phyloP scores from a whole-genome alignment of 2,797 vertebrate genomes.

The Scomberomorus guttatus region DNA sequence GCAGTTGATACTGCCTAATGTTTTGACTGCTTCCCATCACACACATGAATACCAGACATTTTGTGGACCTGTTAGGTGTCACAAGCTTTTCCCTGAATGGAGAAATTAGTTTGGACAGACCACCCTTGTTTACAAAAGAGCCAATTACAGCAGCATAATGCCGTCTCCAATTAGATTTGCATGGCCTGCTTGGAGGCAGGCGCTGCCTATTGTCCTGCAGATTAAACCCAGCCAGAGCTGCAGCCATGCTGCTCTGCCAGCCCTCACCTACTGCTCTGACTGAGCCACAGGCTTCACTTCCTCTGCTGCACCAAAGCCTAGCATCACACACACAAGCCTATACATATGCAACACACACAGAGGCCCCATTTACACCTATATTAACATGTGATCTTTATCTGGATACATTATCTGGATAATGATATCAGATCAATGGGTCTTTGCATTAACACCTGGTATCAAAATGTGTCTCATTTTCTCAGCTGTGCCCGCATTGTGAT shows the following conservation, averaged over 20 bases:
- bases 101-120: slow-evolving; percentile 74
- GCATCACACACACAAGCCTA: slow-evolving; percentile 1
- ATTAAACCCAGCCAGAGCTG: slow-evolving; percentile 64
- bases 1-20: not conserved
- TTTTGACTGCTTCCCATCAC: slow-evolving; percentile 11
- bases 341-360: not conserved
- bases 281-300: slow-evolving; percentile 20
- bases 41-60: slow-evolving; percentile 21
- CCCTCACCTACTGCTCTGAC: slow-evolving; percentile 2
- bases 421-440: too few relatives aligned
- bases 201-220: slow-evolving; percentile 61
- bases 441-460: too few relatives aligned
- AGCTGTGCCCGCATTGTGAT: too few relatives aligned
- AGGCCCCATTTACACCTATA: not conserved
- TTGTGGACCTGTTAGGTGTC: slow-evolving; percentile 50
- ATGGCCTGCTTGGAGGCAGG: slow-evolving; percentile 53
- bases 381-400: not conserved
- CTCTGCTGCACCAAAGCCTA: slow-evolving; percentile 1
- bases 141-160: slow-evolving; percentile 73
- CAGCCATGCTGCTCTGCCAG: slow-evolving; percentile 17
- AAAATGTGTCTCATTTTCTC: too few relatives aligned
- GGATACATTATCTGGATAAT: too few relatives aligned
- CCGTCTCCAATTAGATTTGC: slow-evolving; percentile 78
- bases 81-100: slow-evolving; percentile 41
- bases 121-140: slow-evolving; percentile 63